Evolutionary conservation across 1,140 invertebrate genomes (phyloP).

Genomic region (Whitmania pigra): DNA sequence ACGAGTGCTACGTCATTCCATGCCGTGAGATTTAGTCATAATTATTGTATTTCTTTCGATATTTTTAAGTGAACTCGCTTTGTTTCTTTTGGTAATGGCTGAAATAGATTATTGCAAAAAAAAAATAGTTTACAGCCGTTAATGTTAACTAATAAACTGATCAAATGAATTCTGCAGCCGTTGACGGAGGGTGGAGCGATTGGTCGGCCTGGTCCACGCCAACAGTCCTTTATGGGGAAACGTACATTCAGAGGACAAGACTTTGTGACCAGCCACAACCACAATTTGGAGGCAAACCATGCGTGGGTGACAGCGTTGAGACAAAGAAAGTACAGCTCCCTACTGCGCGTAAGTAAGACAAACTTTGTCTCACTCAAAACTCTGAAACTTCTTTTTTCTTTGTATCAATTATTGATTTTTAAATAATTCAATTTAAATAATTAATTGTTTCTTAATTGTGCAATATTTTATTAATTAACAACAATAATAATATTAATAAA

Average conservation of each 20-base stretch:
- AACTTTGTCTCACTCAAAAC: no score
- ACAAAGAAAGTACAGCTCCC: slow-evolving; percentile 24
- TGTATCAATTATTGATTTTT: not conserved
- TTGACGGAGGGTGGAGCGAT: slow-evolving; percentile 28
- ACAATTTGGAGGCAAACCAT: slow-evolving; percentile 51
- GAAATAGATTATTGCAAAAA: not conserved
- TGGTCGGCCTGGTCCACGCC: slow-evolving; percentile 28
- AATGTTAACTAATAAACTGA: not conserved
- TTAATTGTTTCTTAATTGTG: not conserved
- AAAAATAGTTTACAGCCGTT: not conserved
- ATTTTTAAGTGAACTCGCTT: not conserved
- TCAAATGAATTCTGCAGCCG: not conserved
- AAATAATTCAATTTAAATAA: not conserved
- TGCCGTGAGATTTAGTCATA: not conserved
- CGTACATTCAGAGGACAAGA: slow-evolving; percentile 39
- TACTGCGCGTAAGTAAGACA: no score
- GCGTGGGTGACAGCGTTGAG: slow-evolving; percentile 45
- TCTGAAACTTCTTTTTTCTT: not conserved
- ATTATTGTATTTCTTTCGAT: not conserved
- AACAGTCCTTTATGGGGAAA: slow-evolving; percentile 28
- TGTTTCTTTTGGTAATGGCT: not conserved
- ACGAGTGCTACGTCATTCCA: not conserved
- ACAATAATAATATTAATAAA: not conserved
- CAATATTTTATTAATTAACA: no score
- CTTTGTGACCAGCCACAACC: slow-evolving; percentile 55